These are phyloP conservation scores for Podarcis siculus DNA, from an alignment of 2,797 vertebrate species.

Conservation along the genomic window DNA sequence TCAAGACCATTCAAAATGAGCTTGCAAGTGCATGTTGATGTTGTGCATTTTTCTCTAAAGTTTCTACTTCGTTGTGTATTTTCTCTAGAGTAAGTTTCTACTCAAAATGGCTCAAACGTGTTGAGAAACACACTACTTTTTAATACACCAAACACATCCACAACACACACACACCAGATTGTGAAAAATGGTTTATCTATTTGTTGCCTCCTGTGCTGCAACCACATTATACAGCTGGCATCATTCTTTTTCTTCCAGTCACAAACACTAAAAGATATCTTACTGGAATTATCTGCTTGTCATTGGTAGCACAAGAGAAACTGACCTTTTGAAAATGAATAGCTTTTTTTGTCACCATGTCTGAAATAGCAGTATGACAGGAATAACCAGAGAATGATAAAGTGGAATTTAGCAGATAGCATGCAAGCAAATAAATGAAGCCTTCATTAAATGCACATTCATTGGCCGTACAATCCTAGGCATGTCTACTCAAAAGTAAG, in stretches of 20 bases:
- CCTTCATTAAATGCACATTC: background rate
- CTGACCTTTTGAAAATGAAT: constrained; percentile 4
- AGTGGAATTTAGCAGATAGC: background rate
- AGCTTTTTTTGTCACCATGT: background rate
- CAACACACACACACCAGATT: background rate
- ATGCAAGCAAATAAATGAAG: background rate
- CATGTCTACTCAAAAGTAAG: background rate
- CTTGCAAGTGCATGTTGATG: background rate
- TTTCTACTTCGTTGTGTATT: background rate
- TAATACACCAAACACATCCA: background rate
- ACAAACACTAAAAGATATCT: background rate
- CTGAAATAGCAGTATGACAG: background rate
- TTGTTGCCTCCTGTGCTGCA: background rate
- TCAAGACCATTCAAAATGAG: background rate
- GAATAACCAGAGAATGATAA: background rate
- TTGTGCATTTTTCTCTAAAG: background rate
- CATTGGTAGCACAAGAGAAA: background rate
- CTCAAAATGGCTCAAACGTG: background rate
- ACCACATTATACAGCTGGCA: background rate
- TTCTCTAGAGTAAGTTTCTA: background rate
- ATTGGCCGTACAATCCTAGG: background rate
- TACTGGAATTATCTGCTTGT: background rate
- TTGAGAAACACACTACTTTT: background rate
- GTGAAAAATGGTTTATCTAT: background rate
- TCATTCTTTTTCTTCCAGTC: background rate